These are phyloP conservation scores for Tinamus major DNA, from an alignment of 2,797 vertebrate species.

Conservation along the genomic window DNA sequence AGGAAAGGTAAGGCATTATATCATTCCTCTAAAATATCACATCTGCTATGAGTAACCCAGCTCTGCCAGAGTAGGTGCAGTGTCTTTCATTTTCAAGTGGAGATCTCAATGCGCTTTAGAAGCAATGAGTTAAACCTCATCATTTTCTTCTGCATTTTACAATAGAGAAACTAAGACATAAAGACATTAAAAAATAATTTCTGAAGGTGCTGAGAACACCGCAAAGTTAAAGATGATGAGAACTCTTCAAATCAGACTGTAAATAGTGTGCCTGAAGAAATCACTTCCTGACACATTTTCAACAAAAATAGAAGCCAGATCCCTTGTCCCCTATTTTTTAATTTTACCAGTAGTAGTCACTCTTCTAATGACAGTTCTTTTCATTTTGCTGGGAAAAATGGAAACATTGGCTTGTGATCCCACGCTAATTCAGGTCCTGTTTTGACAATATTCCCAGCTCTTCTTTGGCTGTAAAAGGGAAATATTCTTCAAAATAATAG, in stretches of 20 bases:
- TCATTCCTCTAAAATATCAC: conserved; percentile 9
- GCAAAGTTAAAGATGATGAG: background rate
- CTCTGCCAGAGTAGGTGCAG: background rate
- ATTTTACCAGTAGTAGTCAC: conserved; percentile 19
- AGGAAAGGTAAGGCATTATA: background rate
- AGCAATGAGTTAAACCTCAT: background rate
- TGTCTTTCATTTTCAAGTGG: background rate
- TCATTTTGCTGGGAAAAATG: background rate
- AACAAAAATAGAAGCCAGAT: background rate
- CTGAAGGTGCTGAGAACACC: background rate
- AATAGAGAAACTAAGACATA: background rate
- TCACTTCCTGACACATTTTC: background rate
- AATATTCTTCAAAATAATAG: background rate
- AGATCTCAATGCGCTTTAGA: background rate
- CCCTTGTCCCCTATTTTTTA: background rate
- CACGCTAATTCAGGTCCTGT: background rate
- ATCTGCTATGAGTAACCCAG: background rate
- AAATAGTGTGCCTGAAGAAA: background rate
- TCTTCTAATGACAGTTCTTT: background rate
- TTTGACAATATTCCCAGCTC: conserved; percentile 4
- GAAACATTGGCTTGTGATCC: conserved; percentile 14
- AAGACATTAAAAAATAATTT: background rate
- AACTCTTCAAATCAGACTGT: background rate
- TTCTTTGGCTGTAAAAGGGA: conserved; percentile 9
- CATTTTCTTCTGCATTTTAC: background rate